These are phyloP conservation scores for Periplaneta americana DNA, from an alignment of 1,140 invertebrate genomes.

Conservation along the genomic window DNA sequence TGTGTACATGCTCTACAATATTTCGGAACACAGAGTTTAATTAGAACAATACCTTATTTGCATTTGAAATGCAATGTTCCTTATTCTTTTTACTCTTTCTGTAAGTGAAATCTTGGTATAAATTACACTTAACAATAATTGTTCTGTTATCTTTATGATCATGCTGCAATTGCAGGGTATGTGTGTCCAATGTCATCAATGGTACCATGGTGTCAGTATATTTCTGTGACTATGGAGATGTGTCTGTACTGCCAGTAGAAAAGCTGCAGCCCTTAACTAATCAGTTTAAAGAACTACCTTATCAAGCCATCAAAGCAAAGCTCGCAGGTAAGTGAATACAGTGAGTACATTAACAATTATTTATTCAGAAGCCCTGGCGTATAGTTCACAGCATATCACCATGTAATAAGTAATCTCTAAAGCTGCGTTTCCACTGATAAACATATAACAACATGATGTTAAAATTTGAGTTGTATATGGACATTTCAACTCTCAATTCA, in stretches of 20 bases:
- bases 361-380: too few species aligned
- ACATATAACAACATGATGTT: too few species aligned
- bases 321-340: conserved; percentile 44
- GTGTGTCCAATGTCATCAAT: conserved; percentile 37
- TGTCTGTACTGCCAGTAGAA: conserved; percentile 33
- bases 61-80: too few species aligned
- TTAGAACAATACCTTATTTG: not conserved
- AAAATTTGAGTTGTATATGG: too few species aligned
- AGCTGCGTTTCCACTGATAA: too few species aligned
- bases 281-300: conserved; percentile 44
- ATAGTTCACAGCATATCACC: too few species aligned
- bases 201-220: conserved; percentile 42
- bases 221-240: conserved; percentile 49
- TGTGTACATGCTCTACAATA: too few species aligned
- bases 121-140: not conserved
- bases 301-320: conserved; percentile 50
- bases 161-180: conserved; percentile 33
- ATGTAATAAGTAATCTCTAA: too few species aligned
- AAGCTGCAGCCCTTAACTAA: conserved; percentile 40
- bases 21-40: not conserved
- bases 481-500: too few species aligned
- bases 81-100: not conserved
- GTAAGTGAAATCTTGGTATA: not conserved
- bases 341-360: too few species aligned
- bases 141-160: not conserved